Percentiles rank a stretch among this genome's conserved stretches.
These are phyloP conservation scores for Pogonognathellus flavescens DNA, from an alignment of 1,140 invertebrate species.

Conservation along the genomic window DNA sequence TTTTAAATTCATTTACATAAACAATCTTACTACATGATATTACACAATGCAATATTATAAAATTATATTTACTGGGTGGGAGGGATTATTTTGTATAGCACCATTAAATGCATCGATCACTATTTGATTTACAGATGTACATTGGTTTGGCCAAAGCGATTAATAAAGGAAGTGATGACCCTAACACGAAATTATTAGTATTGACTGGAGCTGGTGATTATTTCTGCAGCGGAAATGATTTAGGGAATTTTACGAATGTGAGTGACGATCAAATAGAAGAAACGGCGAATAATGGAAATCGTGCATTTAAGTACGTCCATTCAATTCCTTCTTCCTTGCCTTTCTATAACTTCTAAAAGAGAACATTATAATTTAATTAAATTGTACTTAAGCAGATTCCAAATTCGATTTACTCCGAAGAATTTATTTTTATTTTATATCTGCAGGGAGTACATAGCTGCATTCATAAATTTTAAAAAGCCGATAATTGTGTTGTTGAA, in stretches of 20 bases:
- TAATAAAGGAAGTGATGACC: slow-evolving; percentile 72
- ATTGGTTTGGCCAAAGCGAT: slow-evolving; percentile 70
- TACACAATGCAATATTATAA: too few species aligned
- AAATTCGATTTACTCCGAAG: background rate
- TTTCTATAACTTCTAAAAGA: background rate
- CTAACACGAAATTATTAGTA: slow-evolving; percentile 70
- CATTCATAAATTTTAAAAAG: slow-evolving; percentile 78
- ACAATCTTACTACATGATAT: too few species aligned
- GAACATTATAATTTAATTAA: background rate
- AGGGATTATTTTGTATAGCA: slow-evolving; percentile 10
- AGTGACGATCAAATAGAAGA: slow-evolving; percentile 68
- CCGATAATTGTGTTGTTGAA: slow-evolving; percentile 76
- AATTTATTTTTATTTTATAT: background rate
- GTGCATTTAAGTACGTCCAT: slow-evolving; percentile 54
- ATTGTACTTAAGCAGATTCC: background rate
- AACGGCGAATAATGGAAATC: slow-evolving; percentile 64
- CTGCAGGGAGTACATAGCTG: slow-evolving; percentile 73
- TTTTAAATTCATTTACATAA: background rate
- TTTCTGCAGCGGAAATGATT: slow-evolving; percentile 78
- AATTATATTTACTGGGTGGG: too few species aligned
- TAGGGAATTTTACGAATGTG: slow-evolving; percentile 73
- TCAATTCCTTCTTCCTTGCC: background rate
- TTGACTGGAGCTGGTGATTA: slow-evolving; percentile 75
- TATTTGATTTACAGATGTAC: slow-evolving; percentile 73
- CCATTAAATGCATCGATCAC: too few species aligned